Percentiles rank a stretch among this genome's conserved stretches.
Conservation (phyloP, 2,888 invertebrate genomes). For the Pycnomerus fuliginosus region DNA sequence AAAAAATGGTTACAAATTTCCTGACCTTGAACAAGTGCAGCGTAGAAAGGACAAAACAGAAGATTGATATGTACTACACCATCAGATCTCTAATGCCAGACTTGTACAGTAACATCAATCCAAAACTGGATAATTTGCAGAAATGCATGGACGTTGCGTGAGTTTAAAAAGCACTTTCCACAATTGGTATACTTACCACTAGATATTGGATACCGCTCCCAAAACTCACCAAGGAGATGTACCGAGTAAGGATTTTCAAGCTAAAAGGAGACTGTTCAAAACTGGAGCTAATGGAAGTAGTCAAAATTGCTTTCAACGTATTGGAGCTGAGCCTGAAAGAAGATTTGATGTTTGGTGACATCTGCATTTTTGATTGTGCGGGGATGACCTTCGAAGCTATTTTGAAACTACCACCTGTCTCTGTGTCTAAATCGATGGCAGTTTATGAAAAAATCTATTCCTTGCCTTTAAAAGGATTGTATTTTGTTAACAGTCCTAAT, state of each 20-base stretch:
- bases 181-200: too few species aligned
- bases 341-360: conserved; percentile 53
- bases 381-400: conserved; percentile 50
- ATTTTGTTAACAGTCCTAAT: conserved; percentile 52
- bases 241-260: conserved; percentile 8
- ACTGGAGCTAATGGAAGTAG: conserved; percentile 48
- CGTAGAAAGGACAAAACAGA: conserved; percentile 36
- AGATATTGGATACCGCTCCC: conserved; percentile 2
- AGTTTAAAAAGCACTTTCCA: too few species aligned
- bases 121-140: conserved; percentile 27
- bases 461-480: conserved; percentile 50
- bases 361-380: conserved; percentile 54
- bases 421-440: conserved; percentile 50
- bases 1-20: conserved; percentile 29
- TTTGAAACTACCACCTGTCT: conserved; percentile 50
- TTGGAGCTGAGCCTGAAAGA: conserved; percentile 52
- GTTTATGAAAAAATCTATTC: conserved; percentile 57
- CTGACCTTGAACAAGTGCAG: conserved; percentile 35
- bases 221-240: conserved; percentile 1
- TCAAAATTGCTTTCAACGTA: conserved; percentile 52
- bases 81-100: conserved; percentile 38
- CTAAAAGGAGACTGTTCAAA: conserved; percentile 17
- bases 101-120: conserved; percentile 37
- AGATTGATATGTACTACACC: conserved; percentile 40
- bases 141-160: conserved; percentile 1